Base-by-base conservation (phyloP, 2,113 vertebrate species). In the Typhlomys cinereus region DNA sequence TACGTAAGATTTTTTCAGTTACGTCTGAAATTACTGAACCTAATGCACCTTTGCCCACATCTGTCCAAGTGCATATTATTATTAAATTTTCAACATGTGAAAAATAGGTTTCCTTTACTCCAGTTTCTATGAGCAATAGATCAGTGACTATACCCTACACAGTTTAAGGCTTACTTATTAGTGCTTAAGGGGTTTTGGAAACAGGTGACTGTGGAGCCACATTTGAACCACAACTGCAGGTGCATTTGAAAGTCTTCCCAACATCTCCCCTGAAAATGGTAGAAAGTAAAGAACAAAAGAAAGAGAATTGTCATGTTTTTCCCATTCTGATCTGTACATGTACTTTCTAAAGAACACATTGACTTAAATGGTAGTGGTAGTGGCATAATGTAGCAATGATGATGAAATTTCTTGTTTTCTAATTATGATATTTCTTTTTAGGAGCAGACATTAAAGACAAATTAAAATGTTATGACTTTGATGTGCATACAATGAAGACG, bases 371-470 rank as follows among this genome's bases (percentile, higher is more conserved):
- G 31, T 73, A 54, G 29, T 62, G 54, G 23, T 8, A 8, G 23
- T 81, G 7, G 54, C 11, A 1, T 81, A 12, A n/a, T 17, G 34
- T n/a, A n/a, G n/a, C n/a, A 61, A 48, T 46, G 54, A 11, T 71
- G 44, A 46, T 67, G 52, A 54, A 52, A 44, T 82, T 82, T 86
- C 74, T 82, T 27, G 75, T 25, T 61, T 61, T 94, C 89, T 95
- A 78, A 91, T 89, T 78, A 10, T 88, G 88, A 11, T 97, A 27
- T 96, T 97, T 89, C 94, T 96, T 97, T 96, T 62, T 95, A 99
- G 99, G 99, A 96, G 99, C 99, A 34, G 99, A 99, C 95, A 98
- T 99, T 95, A 99, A 99, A 89, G 99, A 99, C 98, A 99, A 99
- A 97, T 98, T 99, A 95, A 98, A 98, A 94, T 98, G 98, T 95